Percentiles rank a stretch among this genome's conserved stretches.
These are phyloP conservation scores for Pampus argenteus DNA, from an alignment of 2,797 vertebrate genomes.

Conservation along the genomic window DNA sequence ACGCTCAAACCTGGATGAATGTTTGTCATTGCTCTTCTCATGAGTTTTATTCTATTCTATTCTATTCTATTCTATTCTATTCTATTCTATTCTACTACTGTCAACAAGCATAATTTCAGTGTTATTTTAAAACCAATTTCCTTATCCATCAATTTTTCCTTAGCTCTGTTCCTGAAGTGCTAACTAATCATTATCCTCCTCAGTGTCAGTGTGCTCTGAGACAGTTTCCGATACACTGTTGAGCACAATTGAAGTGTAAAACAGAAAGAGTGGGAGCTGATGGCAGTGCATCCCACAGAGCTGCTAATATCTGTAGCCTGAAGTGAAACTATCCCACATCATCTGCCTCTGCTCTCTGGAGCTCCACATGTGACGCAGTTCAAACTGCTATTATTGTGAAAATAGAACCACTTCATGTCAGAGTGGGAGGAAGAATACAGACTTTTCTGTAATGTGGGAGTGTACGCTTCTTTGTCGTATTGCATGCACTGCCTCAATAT, in stretches of 20 bases:
- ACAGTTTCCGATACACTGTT: slow-evolving; percentile 1
- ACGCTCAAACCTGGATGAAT: slow-evolving; percentile 2
- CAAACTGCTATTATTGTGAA: slow-evolving; percentile 35
- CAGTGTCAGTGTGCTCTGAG: too few species aligned
- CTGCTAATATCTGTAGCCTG: slow-evolving; percentile 17
- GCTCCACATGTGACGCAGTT: slow-evolving; percentile 49
- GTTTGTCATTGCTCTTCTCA: not conserved
- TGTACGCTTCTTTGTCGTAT: slow-evolving; percentile 2
- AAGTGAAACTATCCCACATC: slow-evolving; percentile 38
- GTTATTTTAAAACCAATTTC: not conserved
- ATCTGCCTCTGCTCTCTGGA: slow-evolving; percentile 17
- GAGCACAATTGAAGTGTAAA: not conserved
- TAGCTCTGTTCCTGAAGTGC: not conserved
- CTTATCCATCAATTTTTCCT: not conserved
- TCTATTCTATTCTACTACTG: too few species aligned
- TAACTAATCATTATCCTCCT: not conserved
- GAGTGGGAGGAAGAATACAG: slow-evolving; percentile 41
- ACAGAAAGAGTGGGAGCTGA: slow-evolving; percentile 25
- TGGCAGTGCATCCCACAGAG: not conserved
- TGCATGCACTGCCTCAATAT: not conserved
- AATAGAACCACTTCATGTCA: slow-evolving; percentile 43
- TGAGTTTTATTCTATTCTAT: too few species aligned
- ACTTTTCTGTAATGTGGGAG: slow-evolving; percentile 27
- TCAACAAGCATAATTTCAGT: not conserved
- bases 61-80: too few species aligned